Evolutionary conservation across 2,797 vertebrate species (phyloP).

Genomic region (Phyllotis vaccarum): DNA sequence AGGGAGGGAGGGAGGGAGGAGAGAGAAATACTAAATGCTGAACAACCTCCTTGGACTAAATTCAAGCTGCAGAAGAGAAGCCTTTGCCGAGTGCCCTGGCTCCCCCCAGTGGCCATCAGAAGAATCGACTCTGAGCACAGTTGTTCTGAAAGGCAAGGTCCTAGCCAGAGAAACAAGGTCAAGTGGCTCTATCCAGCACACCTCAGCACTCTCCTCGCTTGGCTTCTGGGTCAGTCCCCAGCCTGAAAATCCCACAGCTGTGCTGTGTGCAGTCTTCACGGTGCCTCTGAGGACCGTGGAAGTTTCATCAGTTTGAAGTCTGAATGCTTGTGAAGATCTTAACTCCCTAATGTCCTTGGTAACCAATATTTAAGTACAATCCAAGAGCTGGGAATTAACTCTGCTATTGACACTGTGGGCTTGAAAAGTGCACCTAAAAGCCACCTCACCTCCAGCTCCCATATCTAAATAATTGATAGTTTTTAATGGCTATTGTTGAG

Average conservation of each 20-base stretch:
- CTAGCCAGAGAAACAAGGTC: neutral
- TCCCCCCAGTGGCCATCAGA: constrained; percentile 57
- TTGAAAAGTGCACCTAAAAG: constrained; percentile 59
- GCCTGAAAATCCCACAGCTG: neutral
- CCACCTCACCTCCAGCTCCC: constrained; percentile 3
- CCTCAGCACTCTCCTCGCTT: neutral
- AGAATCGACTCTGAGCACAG: neutral
- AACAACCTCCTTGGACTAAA: neutral
- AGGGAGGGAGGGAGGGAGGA: neutral
- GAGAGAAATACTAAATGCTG: accelerated
- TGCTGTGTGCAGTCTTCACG: neutral
- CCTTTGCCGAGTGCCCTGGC: constrained; percentile 26
- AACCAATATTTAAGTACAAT: constrained; percentile 54
- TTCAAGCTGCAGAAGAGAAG: accelerated
- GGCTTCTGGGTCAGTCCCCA: neutral
- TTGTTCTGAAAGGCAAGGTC: neutral
- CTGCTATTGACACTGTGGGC: neutral
- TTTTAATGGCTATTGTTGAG: constrained; percentile 64
- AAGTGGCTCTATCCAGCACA: neutral
- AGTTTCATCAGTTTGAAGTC: constrained; percentile 50
- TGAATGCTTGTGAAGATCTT: neutral
- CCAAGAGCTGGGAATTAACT: constrained; percentile 72
- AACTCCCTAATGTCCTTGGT: constrained; percentile 16
- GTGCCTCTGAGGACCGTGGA: neutral
- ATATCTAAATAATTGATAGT: constrained; percentile 70